These are phyloP conservation scores for Pteruthius melanotis DNA, from an alignment of 2,113 vertebrate genomes.

Conservation along the genomic window DNA sequence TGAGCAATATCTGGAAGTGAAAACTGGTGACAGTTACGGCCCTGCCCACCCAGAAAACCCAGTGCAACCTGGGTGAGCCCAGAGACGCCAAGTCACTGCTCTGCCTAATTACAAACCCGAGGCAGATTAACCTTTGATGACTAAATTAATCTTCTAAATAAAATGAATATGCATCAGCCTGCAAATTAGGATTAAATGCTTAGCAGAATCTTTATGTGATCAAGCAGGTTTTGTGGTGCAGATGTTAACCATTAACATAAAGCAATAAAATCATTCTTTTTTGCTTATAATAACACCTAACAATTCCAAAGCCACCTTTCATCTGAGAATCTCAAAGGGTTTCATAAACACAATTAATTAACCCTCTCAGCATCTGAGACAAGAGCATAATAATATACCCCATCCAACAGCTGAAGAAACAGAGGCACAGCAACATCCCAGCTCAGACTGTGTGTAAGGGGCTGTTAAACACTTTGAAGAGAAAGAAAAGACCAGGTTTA, in stretches of 20 bases:
- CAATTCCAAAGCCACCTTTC: constrained; percentile 55
- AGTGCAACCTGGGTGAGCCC: constrained; percentile 30
- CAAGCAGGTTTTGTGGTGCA: constrained; percentile 65
- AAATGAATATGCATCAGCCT: constrained; percentile 71
- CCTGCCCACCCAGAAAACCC: constrained; percentile 5
- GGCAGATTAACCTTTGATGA: constrained; percentile 72
- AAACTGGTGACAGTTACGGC: not conserved
- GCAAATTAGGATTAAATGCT: constrained; percentile 69
- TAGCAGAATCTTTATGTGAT: constrained; percentile 65
- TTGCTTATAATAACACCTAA: constrained; percentile 64
- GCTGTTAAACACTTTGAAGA: not conserved
- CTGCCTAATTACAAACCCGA: constrained; percentile 64
- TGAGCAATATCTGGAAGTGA: not conserved
- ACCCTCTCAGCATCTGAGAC: constrained; percentile 30
- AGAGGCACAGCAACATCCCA: not conserved
- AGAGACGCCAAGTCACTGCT: constrained; percentile 56
- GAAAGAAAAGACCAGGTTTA: not conserved
- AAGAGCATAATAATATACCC: not conserved
- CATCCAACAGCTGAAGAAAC: constrained; percentile 6
- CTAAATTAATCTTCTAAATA: constrained; percentile 70
- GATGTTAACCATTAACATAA: constrained; percentile 66
- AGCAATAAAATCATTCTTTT: constrained; percentile 61
- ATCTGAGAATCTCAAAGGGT: constrained; percentile 50
- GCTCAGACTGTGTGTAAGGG: not conserved
- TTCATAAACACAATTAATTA: constrained; percentile 62